Base-by-base conservation (phyloP, 2,797 vertebrate genomes). In the Oryzias sinensis region DNA sequence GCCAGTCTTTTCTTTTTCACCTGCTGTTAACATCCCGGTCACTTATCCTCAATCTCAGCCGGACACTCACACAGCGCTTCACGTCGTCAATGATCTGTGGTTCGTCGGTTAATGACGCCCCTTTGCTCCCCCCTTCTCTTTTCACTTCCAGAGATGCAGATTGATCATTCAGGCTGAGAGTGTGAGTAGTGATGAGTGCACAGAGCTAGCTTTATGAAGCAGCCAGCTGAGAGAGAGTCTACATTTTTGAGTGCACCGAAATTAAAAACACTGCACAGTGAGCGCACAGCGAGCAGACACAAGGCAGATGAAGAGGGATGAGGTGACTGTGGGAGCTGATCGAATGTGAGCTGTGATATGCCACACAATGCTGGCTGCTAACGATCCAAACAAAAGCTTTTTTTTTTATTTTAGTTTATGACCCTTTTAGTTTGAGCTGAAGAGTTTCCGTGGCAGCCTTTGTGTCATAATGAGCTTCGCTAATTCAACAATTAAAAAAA, bases 61-160 rank as follows among this genome's bases (percentile, higher is more conserved):
- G 56, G n/a, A 57, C 51, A 33, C 53, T 59, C 44, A 59, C 47
- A 50, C 20, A 54, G 42, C 50, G 27, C 53, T 43, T 56, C 72
- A 60, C 67, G 42, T 60, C 61, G 22, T 65, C 70, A 62, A 43
- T 59, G 41, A 79, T 49, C 58, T 57, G 49, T 56, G 62, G 58
- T 56, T 49, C 59, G 73, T 42, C 62, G 61, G 50, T 81, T 70
- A 87, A 77, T 88, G 82, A 90, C 43, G 56, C 59, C 53, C 59
- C 67, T 66, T 54, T 85, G 75, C 72, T 63, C 59, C 33, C 68
- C 52, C 78, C 65, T 74, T 86, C 50, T 88, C 66, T 88, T 88
- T 87, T 89, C 61, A 82, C 58, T 88, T 88, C 48, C 82, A 91
- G 88, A 87, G 85, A 87, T 91, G 89, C 84, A 84, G 88, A 87